Evolutionary conservation across 2,797 vertebrate genomes (phyloP).

Genomic region (Gymnoscopelus braueri): DNA sequence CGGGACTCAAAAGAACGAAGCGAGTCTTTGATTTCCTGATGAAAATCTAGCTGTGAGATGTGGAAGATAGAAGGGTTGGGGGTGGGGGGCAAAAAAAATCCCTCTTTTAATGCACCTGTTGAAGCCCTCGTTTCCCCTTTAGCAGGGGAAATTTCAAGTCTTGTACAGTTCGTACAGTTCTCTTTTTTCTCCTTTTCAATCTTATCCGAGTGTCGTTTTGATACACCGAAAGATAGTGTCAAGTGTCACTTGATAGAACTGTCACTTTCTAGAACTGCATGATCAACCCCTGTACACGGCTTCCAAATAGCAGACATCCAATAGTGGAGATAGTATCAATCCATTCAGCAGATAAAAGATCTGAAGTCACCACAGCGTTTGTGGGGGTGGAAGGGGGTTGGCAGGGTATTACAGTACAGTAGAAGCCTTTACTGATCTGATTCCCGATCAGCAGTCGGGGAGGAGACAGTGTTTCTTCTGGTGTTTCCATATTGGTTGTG

Average conservation of each 20-base stretch:
- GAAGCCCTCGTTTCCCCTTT: slow-evolving; percentile 34
- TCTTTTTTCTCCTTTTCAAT: slow-evolving; percentile 18
- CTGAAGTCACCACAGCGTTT: slow-evolving; percentile 42
- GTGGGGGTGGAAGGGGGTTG: slow-evolving; percentile 4
- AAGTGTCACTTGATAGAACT: slow-evolving; percentile 9
- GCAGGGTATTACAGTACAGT: slow-evolving; percentile 47
- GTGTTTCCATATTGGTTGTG: slow-evolving; percentile 73
- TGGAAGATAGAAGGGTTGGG: slow-evolving; percentile 20
- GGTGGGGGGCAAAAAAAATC: slow-evolving; percentile 15
- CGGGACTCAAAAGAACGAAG: slow-evolving; percentile 57
- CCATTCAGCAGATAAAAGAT: slow-evolving; percentile 58
- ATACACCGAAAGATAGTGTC: too few species aligned
- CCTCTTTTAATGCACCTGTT: slow-evolving; percentile 70
- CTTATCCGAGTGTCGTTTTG: not conserved
- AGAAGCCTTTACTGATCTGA: slow-evolving; percentile 69
- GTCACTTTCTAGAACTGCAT: slow-evolving; percentile 14
- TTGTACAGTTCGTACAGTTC: slow-evolving; percentile 14
- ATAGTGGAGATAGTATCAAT: slow-evolving; percentile 55
- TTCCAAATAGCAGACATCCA: slow-evolving; percentile 27
- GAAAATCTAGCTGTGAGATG: slow-evolving; percentile 55
- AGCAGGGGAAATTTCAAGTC: slow-evolving; percentile 8
- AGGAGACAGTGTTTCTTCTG: slow-evolving; percentile 73
- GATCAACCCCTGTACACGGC: slow-evolving; percentile 12
- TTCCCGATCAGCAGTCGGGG: slow-evolving; percentile 67
- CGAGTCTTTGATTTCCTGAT: slow-evolving; percentile 60